phyloP scores from a whole-genome alignment of 2,888 invertebrate species.

The Ophion ellenae region DNA sequence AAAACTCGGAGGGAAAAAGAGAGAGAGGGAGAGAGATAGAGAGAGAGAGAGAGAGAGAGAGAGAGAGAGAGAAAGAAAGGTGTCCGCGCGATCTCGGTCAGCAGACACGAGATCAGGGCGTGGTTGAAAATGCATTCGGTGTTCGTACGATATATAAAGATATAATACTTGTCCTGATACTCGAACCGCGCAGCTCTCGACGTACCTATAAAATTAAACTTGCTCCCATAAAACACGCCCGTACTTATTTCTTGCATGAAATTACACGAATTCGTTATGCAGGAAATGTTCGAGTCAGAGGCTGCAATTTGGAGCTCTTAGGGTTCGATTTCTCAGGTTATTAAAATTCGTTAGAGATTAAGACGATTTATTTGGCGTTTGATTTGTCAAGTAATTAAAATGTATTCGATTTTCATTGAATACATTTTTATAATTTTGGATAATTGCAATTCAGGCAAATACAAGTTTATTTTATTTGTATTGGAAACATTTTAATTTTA shows the following conservation, averaged over 20 bases:
- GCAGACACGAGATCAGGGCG: constrained; percentile 46
- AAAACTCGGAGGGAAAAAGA: not conserved
- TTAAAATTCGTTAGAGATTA: not conserved
- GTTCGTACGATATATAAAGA: constrained; percentile 8
- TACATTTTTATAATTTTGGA: not conserved
- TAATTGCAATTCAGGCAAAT: not conserved
- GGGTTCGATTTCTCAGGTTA: not conserved
- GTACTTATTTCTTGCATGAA: constrained; percentile 11
- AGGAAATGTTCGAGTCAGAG: not conserved
- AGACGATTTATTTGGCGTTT: not conserved
- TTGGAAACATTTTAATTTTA: not conserved
- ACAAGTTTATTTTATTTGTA: not conserved
- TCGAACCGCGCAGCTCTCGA: constrained; percentile 18
- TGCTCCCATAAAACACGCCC: constrained; percentile 23
- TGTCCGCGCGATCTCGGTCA: constrained; percentile 33
- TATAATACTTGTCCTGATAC: constrained; percentile 5
- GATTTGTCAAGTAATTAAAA: not conserved
- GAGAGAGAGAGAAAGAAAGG: constrained; percentile 17
- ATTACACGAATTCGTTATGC: constrained; percentile 7
- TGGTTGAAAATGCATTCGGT: constrained; percentile 35
- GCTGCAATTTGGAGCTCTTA: not conserved
- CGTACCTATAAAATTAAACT: constrained; percentile 22
- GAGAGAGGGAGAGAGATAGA: constrained; percentile 19
- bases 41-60: constrained; percentile 20
- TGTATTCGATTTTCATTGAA: not conserved